These are phyloP conservation scores for Apamea anceps DNA, from an alignment of 2,888 invertebrate species.

Conservation along the genomic window DNA sequence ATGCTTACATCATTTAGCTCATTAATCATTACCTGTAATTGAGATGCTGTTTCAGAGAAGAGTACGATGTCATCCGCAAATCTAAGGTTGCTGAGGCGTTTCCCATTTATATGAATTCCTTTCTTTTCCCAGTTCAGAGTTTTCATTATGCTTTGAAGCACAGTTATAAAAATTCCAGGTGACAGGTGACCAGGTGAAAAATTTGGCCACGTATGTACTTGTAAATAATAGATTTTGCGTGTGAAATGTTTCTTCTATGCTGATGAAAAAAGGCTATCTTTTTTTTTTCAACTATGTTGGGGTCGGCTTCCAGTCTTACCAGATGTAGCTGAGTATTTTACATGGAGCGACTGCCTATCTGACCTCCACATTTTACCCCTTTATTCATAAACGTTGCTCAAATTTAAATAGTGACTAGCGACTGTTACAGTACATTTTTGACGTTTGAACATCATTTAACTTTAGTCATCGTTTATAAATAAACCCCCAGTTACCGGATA, in stretches of 20 bases:
- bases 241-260: neutral
- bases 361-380: neutral
- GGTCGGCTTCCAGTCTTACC: neutral
- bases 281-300: neutral
- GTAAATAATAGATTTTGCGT: slow-evolving; percentile 3
- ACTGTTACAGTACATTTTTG: neutral
- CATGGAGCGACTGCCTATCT: neutral
- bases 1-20: too few relatives aligned
- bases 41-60: too few relatives aligned
- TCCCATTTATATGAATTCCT: too few relatives aligned
- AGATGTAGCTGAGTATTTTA: neutral
- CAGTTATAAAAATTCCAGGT: too few relatives aligned
- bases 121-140: too few relatives aligned
- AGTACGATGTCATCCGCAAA: too few relatives aligned
- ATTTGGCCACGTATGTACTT: too few relatives aligned
- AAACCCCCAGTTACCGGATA: neutral
- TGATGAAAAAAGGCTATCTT: too few relatives aligned
- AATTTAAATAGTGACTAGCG: neutral
- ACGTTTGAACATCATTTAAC: neutral
- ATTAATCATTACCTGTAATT: too few relatives aligned
- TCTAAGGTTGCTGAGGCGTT: too few relatives aligned
- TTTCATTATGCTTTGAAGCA: too few relatives aligned
- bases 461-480: neutral
- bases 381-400: neutral
- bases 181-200: too few relatives aligned